These are phyloP conservation scores for Rhineura floridana DNA, from an alignment of 2,113 vertebrate genomes.

Conservation along the genomic window DNA sequence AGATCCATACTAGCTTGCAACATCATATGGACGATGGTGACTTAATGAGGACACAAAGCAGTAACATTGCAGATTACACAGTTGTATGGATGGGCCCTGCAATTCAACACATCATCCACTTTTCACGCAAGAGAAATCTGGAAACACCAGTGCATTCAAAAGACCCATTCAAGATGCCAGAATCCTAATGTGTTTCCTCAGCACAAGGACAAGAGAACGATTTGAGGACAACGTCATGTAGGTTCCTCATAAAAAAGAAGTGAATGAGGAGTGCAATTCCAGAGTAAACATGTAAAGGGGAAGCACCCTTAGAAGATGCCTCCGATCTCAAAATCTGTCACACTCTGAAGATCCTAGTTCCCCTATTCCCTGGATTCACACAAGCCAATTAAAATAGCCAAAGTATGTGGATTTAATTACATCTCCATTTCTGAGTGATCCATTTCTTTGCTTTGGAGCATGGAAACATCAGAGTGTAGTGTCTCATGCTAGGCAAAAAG, in stretches of 20 bases:
- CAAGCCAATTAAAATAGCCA: background rate
- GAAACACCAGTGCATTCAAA: background rate
- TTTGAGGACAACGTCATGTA: background rate
- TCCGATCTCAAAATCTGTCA: background rate
- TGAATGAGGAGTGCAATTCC: background rate
- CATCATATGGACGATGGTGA: too few species aligned
- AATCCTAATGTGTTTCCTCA: background rate
- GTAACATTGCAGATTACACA: too few species aligned
- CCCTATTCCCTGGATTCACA: background rate
- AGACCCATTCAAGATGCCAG: background rate
- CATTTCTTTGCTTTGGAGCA: background rate
- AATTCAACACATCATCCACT: background rate
- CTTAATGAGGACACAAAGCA: too few species aligned
- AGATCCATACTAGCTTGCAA: too few species aligned
- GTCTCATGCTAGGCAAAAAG: background rate
- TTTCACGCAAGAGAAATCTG: background rate
- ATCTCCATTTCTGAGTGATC: too few species aligned
- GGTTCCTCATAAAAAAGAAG: background rate
- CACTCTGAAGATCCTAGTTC: background rate
- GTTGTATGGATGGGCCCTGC: too few species aligned
- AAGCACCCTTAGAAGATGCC: background rate
- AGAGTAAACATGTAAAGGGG: background rate
- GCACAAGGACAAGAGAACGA: background rate
- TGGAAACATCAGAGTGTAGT: background rate
- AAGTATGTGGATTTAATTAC: background rate